Percentiles rank a stretch among this genome's conserved stretches.
phyloP scores from a whole-genome alignment of 1,140 invertebrate species.

The Carcinoscorpius rotundicauda region DNA sequence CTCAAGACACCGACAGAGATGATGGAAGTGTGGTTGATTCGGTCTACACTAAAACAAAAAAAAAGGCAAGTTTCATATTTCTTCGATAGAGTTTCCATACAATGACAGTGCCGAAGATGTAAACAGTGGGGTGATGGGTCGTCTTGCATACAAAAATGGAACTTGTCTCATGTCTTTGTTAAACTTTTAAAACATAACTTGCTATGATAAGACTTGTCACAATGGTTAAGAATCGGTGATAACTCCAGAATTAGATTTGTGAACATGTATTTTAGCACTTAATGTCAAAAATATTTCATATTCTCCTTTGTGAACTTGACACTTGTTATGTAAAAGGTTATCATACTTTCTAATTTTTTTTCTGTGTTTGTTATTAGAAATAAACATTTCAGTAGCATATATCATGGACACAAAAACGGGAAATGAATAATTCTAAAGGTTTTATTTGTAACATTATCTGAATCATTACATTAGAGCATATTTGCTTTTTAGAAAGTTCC shows the following conservation, averaged over 20 bases:
- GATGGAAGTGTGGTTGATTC: constrained; percentile 71
- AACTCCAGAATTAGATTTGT: background rate
- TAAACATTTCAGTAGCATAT: no score
- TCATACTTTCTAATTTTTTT: no score
- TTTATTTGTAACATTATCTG: no score
- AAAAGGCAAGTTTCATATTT: constrained; percentile 52
- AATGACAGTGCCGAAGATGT: background rate
- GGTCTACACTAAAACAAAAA: constrained; percentile 89
- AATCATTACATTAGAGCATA: no score
- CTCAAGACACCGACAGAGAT: constrained; percentile 31
- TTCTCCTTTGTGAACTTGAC: no score
- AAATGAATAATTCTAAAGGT: no score
- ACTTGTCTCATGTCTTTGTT: background rate
- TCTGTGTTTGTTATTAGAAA: no score
- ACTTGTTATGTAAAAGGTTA: no score
- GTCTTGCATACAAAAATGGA: background rate
- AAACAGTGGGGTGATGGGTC: background rate
- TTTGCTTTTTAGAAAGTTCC: no score
- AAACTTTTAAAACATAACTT: background rate
- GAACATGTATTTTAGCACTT: no score
- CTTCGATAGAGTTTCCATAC: background rate
- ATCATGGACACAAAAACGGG: no score
- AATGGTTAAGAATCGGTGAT: background rate
- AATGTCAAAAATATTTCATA: no score
- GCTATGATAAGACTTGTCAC: background rate